A percentile compares a stretch with the other conserved stretches of the same genome.
Conservation (phyloP, 1,140 invertebrate genomes). For the Medauroidea extradentata region DNA sequence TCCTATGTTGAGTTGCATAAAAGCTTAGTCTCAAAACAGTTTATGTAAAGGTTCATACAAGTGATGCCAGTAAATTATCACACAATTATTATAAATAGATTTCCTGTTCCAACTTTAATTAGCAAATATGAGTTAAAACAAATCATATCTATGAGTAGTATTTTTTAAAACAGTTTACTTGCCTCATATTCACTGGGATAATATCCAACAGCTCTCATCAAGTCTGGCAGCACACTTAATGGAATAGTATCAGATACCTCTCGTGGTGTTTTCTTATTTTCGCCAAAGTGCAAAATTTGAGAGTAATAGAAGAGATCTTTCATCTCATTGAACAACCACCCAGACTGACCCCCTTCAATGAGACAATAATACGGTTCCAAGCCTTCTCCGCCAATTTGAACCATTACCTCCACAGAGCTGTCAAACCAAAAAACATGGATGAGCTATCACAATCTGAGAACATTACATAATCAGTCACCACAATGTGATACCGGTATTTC, state of each 20-base stretch:
- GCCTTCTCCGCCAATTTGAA: slow-evolving; percentile 48
- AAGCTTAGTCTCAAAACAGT: too few relatives aligned
- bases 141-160: background rate
- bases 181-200: slow-evolving; percentile 70
- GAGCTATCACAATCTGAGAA: too few relatives aligned
- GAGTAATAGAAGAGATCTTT: slow-evolving; percentile 68
- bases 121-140: too few relatives aligned
- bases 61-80: too few relatives aligned
- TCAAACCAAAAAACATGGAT: too few relatives aligned
- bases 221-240: slow-evolving; percentile 59
- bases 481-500: background rate
- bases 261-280: slow-evolving; percentile 54
- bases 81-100: too few relatives aligned
- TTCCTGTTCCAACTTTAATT: too few relatives aligned
- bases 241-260: slow-evolving; percentile 53
- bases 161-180: slow-evolving; percentile 2
- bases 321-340: slow-evolving; percentile 64
- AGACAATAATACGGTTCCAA: slow-evolving; percentile 54
- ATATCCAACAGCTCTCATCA: slow-evolving; percentile 68
- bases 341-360: slow-evolving; percentile 52
- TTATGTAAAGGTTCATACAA: too few relatives aligned
- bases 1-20: too few relatives aligned
- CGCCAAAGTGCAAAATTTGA: slow-evolving; percentile 64
- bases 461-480: too few relatives aligned
- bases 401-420: slow-evolving; percentile 50